phyloP scores from a whole-genome alignment of 1,140 invertebrate genomes.

The Aphaenogaster floridana region DNA sequence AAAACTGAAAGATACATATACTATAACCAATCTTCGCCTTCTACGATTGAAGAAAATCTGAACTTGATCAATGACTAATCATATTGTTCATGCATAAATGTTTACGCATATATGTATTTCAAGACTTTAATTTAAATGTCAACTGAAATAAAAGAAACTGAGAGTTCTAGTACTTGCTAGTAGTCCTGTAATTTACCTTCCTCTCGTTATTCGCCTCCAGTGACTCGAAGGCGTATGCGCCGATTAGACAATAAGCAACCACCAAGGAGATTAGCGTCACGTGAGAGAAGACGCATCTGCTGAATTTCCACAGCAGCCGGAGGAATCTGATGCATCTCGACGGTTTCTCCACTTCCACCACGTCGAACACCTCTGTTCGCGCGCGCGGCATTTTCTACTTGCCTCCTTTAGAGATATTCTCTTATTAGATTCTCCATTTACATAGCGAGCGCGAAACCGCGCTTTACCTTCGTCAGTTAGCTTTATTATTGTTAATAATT shows the following conservation, averaged over 20 bases:
- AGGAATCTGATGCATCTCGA: constrained; percentile 87
- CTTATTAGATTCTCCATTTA: constrained; percentile 55
- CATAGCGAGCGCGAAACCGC: not conserved
- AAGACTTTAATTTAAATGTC: not conserved
- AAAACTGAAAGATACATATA: not conserved
- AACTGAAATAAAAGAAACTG: not conserved
- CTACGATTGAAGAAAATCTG: not conserved
- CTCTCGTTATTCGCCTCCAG: constrained; percentile 93
- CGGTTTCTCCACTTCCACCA: constrained; percentile 74
- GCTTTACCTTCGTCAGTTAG: constrained; percentile 14
- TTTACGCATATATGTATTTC: not conserved
- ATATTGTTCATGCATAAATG: not conserved
- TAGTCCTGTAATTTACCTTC: constrained; percentile 87
- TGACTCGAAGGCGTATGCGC: constrained; percentile 94
- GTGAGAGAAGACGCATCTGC: constrained; percentile 94
- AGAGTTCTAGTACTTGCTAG: not conserved
- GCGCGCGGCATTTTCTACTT: constrained; percentile 67
- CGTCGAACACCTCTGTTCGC: constrained; percentile 73
- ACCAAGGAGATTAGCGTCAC: constrained; percentile 95
- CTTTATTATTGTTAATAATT: constrained; percentile 42
- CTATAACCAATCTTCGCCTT: not conserved
- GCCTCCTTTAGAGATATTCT: constrained; percentile 2
- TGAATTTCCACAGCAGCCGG: constrained; percentile 91
- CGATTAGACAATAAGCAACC: constrained; percentile 95
- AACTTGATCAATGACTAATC: not conserved